Base-by-base conservation (phyloP, 2,888 invertebrate genomes). In the Scotopteryx bipunctaria region DNA sequence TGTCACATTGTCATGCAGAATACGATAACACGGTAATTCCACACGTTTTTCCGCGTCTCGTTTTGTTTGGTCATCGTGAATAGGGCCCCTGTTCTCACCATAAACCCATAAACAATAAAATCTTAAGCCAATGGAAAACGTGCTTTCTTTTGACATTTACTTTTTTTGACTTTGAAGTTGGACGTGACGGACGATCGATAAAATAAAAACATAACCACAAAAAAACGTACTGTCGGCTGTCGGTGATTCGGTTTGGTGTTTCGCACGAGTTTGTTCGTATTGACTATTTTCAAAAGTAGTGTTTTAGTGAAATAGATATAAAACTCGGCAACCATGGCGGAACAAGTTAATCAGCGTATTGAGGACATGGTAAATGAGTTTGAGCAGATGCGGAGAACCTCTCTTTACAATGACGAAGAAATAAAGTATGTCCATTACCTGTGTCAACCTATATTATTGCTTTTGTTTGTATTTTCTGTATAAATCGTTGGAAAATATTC, bases 361-460 rank as follows among this genome's bases (percentile, higher is more conserved):
- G 96, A 97, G 88, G 93, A 93, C 59, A 93, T 95, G 92, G 92
- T 96, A 67, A 94, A 94, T 57, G 96, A 96, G 78, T 91, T 97
- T 71, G 95, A 96, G 78, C 93, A 95, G 73, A 94, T 97, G 93
- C 92, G 93, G 69, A 91, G 93, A 65, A 92, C 93, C 23, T 92
- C 93, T 68, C 83, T 97, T 42, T 95, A 95, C 71, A 91, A 92
- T 5, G 91, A 92, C 48, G 92, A 92, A 41, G 96, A 96, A 91
- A 92, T 94, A 73, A 92, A 91, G 95, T 95, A 32, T 32, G 25
- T 36, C 1, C 13, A 35, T 25, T 16, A 17, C 29, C 0, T 3
- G 4, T 14, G 33, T 16, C 6, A 15, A 2, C 16, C 5, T 9
- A 9, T 13, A 11, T 31, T 29, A 6, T 6, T 43, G 1, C n/a